Evolutionary conservation across 2,113 vertebrate species (phyloP).

Genomic region (Periophthalmodon schlosseri): DNA sequence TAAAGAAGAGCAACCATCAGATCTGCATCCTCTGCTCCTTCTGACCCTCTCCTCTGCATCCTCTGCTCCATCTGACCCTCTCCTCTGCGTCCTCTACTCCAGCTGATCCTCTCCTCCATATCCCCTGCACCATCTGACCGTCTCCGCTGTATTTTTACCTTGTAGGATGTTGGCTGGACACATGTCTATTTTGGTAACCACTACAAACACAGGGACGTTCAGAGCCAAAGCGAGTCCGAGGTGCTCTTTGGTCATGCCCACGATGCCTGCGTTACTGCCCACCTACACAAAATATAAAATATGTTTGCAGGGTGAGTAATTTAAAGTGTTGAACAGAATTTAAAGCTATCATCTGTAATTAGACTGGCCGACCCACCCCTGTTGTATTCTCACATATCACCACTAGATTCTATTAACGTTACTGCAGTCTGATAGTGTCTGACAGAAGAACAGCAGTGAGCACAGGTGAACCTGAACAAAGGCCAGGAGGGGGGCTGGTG

Average conservation of each 20-base stretch:
- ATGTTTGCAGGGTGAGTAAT: no score
- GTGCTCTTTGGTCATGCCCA: constrained; percentile 97
- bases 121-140: background rate
- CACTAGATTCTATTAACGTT: no score
- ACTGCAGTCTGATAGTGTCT: no score
- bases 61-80: background rate
- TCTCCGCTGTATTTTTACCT: constrained; percentile 76
- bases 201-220: constrained; percentile 93
- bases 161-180: constrained; percentile 95
- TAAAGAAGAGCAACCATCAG: background rate
- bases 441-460: no score
- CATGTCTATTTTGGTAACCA: constrained; percentile 98
- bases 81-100: background rate
- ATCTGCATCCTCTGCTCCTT: no score
- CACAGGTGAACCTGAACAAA: no score
- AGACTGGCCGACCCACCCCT: no score
- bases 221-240: constrained; percentile 91
- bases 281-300: constrained; percentile 74
- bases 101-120: background rate
- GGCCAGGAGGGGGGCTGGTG: no score
- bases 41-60: background rate
- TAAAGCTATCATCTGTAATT: no score
- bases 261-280: constrained; percentile 94
- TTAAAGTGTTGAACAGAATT: no score
- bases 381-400: no score